Conservation (phyloP, 2,113 vertebrate species). For the Ceyx cyanopectus region DNA sequence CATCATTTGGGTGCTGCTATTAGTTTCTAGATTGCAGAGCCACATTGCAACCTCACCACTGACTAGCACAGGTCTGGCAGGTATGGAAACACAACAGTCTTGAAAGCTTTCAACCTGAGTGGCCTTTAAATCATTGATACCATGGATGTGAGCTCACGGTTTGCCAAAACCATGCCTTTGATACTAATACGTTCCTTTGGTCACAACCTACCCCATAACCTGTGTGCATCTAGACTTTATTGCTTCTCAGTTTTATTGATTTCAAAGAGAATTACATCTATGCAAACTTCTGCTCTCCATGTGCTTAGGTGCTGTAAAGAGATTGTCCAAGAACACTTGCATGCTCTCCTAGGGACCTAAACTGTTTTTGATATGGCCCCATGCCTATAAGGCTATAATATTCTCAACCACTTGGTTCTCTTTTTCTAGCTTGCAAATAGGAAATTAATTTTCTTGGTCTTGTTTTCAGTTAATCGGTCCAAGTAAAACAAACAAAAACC, state of each 20-base stretch:
- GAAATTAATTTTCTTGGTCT: not conserved
- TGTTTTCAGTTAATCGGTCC: not conserved
- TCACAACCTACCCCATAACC: not conserved
- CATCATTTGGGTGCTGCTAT: not conserved
- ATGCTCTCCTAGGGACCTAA: not conserved
- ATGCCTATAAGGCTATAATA: not conserved
- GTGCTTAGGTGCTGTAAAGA: not conserved
- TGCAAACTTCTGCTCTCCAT: not conserved
- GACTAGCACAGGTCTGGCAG: not conserved
- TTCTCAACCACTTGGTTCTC: not conserved
- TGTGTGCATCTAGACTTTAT: not conserved
- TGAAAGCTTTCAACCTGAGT: not conserved
- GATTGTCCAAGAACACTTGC: not conserved
- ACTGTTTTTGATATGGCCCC: not conserved
- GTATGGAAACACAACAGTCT: not conserved
- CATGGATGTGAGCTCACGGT: not conserved
- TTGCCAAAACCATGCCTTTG: not conserved
- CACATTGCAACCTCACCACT: not conserved
- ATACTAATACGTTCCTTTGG: not conserved
- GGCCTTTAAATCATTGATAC: not conserved
- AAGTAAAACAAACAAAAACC: not conserved
- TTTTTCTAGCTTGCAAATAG: not conserved
- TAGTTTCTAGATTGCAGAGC: not conserved
- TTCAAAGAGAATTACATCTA: not conserved
- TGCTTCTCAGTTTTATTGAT: not conserved